Base-by-base conservation (phyloP, 2,888 invertebrate species). In the Euproctis similis region DNA sequence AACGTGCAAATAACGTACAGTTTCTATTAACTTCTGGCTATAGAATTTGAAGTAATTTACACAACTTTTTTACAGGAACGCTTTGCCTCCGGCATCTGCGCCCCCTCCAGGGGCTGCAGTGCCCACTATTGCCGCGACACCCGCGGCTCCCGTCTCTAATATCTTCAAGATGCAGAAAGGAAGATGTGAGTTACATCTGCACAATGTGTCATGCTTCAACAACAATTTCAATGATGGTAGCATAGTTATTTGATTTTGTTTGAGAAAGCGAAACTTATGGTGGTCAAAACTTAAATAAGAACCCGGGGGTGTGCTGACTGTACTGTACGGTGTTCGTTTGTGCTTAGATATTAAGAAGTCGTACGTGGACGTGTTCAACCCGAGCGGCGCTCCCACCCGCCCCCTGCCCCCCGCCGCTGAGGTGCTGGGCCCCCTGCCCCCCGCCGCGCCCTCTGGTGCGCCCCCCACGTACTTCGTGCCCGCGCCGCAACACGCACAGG, bases 321-420 rank as follows among this genome's bases (percentile, higher is more conserved):
- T 14, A 14, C 6, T 14, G 14, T 14, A 14, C 6, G 14, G 4
- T 4, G n/a, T 13, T 9, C 8, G 13, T 19, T 16, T 10, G n/a
- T n/a, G n/a, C n/a, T n/a, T 70, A 94, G 94, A 92, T 59, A 86
- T 93, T 58, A 91, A 93, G 74, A 92, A 92, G 59, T 91, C 93
- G 36, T 97, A 96, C 76, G 94, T 96, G 50, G 95, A 96, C 78
- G 94, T 96, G 34, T 90, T 95, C 77, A 94, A 94, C 85, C 92
- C 92, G 21, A 77, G 86, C 42, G 90, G 90, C n/a, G 68, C 64
- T 21, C 48, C 67, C 46, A 55, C 21, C 53, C 77, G 30, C 66
- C 70, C 21, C 59, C 76, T 8, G 68, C 67, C 76, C 16, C 72
- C 38, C 76, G 80, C 37, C 68, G 69, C 46, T 43, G 88, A 59